Base-by-base conservation (phyloP, 1,140 invertebrate species). In the Hetaerina americana region DNA sequence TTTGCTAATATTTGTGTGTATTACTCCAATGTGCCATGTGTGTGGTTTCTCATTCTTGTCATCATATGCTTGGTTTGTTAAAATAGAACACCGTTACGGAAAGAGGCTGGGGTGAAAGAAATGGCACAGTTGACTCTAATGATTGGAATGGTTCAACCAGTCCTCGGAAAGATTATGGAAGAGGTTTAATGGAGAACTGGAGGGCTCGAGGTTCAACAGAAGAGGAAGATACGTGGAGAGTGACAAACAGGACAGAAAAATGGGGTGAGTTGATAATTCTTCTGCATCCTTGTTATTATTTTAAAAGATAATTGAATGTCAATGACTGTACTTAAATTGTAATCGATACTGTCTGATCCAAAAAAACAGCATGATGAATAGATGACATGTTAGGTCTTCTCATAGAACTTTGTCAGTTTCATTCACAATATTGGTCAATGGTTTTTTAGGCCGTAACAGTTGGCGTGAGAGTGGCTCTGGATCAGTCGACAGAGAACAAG, bases 401-500 rank as follows among this genome's bases (percentile, higher is more conserved):
- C n/a, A n/a, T n/a, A n/a, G n/a, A n/a, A n/a, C n/a, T n/a, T n/a
- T n/a, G n/a, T n/a, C n/a, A n/a, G n/a, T n/a, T n/a, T n/a, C n/a
- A 57, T 57, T 18, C 40, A 40, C 6, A 40, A 15, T 40, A 57
- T 57, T 57, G 2, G 2, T n/a, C n/a, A n/a, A n/a, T n/a, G n/a
- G n/a, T n/a, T 57, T 57, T 5, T 5, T 57, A 57, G 40, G 82
- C 57, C 81, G 82, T 71, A 82, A 81, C 66, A 89, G 87, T 78
- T 90, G 89, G 89, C 85, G 89, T 27, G 88, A 89, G 73, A 86
- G 85, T 69, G 87, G 87, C 18, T 75, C 75, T 28, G 77, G 79
- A 25, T 49, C 18, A 69, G 57, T 67, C 69, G 82, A 82, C 40
- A 77, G 75, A 1, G 80, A 79, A 28, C 77, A 75, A 27, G 82